Evolutionary conservation across 2,797 vertebrate genomes (phyloP).

Genomic region (Adelosebastes latens): DNA sequence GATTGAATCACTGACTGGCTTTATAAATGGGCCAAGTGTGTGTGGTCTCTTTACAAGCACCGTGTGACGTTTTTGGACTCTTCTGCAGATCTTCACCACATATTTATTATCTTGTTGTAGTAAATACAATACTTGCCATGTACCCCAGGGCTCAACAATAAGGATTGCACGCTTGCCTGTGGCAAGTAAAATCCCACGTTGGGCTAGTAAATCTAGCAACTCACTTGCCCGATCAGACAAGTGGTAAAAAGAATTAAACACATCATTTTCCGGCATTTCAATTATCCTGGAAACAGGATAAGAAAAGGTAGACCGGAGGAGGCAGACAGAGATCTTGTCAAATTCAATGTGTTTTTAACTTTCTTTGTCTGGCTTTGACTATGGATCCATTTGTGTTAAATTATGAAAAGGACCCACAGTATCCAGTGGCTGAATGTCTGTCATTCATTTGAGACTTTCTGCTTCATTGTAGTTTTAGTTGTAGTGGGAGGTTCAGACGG

Average conservation of each 20-base stretch:
- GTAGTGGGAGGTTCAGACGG: slow-evolving; percentile 5
- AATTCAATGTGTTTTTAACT: slow-evolving; percentile 8
- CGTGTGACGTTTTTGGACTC: background rate
- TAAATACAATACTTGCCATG: background rate
- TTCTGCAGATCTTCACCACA: background rate
- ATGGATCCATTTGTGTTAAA: slow-evolving; percentile 21
- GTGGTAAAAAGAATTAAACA: no score
- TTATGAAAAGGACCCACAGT: slow-evolving; percentile 1
- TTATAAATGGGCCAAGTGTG: slow-evolving; percentile 24
- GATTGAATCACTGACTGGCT: slow-evolving; percentile 37
- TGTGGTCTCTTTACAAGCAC: slow-evolving; percentile 38
- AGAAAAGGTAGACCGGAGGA: no score
- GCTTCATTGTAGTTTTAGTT: slow-evolving; percentile 16
- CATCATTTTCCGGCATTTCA: no score
- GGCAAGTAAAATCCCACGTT: no score
- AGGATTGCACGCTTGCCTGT: no score
- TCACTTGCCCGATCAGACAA: no score
- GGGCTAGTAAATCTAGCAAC: no score
- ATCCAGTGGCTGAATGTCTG: background rate
- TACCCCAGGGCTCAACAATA: background rate
- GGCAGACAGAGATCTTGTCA: slow-evolving; percentile 10
- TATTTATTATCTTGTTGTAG: slow-evolving; percentile 12
- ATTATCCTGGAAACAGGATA: no score
- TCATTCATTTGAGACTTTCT: background rate
- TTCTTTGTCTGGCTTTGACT: slow-evolving; percentile 17